Conservation (phyloP, 92 coral and sea anemone genomes). For the Bergia sp. region DNA sequence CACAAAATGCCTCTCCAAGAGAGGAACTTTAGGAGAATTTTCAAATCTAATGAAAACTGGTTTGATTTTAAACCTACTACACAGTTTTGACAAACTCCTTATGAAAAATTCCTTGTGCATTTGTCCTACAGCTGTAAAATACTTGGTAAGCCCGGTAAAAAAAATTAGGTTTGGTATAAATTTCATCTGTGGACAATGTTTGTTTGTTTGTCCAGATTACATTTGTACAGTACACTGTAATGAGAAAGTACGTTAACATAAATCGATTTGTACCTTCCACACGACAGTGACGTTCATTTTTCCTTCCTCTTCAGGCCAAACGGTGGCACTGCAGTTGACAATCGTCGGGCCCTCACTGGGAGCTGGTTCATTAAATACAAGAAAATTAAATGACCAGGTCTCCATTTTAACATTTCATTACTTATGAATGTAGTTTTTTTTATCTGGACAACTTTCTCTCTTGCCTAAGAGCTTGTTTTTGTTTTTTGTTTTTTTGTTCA, state of each 20-base stretch:
- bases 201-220: too few relatives aligned
- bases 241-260: too few relatives aligned
- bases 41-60: too few relatives aligned
- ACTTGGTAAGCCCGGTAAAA: too few relatives aligned
- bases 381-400: not conserved
- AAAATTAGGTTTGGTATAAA: not conserved
- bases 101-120: too few relatives aligned
- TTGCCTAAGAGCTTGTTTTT: too few relatives aligned
- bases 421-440: not conserved
- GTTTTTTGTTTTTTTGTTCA: too few relatives aligned
- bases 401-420: not conserved
- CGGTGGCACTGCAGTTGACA: constrained; percentile 3
- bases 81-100: too few relatives aligned
- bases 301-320: constrained; percentile 19
- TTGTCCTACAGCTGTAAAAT: too few relatives aligned
- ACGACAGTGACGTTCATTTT: constrained; percentile 26
- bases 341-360: constrained; percentile 8
- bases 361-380: not conserved
- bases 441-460: not conserved
- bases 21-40: too few relatives aligned
- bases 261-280: constrained; percentile 17
- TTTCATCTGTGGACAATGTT: not conserved
- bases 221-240: not conserved
- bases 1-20: too few relatives aligned
- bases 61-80: too few relatives aligned